Percentiles rank a stretch among this genome's conserved stretches.
These are phyloP conservation scores for Galaxea fascicularis DNA, from an alignment of 92 coral and sea anemone genomes.

Conservation along the genomic window DNA sequence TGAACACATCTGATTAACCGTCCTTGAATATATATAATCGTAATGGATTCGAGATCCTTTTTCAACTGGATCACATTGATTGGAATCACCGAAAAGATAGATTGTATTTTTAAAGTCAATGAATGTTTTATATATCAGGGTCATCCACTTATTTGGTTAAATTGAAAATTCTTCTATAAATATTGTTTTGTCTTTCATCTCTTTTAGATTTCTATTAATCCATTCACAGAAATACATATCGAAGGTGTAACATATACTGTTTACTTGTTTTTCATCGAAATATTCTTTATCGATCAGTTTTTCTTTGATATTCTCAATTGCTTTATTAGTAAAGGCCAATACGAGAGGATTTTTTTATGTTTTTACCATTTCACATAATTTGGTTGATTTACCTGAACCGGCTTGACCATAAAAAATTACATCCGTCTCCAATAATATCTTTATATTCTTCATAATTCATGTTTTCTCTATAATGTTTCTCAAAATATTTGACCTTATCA, in stretches of 20 bases:
- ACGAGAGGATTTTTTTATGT: not conserved
- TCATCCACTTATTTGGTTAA: conserved; percentile 54
- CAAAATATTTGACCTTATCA: conserved; percentile 19
- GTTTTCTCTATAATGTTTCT: too few species aligned
- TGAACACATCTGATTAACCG: conserved; percentile 51
- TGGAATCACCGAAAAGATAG: conserved; percentile 41
- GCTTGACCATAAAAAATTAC: conserved; percentile 21
- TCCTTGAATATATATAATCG: conserved; percentile 21
- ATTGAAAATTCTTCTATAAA: conserved; percentile 51
- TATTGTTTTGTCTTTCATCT: conserved; percentile 21
- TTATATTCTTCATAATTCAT: conserved; percentile 40
- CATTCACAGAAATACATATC: conserved; percentile 49
- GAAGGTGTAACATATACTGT: conserved; percentile 51
- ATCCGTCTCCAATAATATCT: not conserved
- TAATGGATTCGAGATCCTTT: conserved; percentile 27
- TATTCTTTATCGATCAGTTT: too few species aligned
- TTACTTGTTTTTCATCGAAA: too few species aligned
- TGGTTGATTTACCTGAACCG: conserved; percentile 35
- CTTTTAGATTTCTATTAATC: not conserved
- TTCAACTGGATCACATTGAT: conserved; percentile 54
- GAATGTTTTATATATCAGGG: conserved; percentile 33
- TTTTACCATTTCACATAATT: conserved; percentile 6
- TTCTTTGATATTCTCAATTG: conserved; percentile 12
- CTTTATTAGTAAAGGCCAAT: conserved; percentile 29
- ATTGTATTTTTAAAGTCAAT: conserved; percentile 3